phyloP scores from a whole-genome alignment of 1,140 invertebrate species.

The Prorops nasuta region DNA sequence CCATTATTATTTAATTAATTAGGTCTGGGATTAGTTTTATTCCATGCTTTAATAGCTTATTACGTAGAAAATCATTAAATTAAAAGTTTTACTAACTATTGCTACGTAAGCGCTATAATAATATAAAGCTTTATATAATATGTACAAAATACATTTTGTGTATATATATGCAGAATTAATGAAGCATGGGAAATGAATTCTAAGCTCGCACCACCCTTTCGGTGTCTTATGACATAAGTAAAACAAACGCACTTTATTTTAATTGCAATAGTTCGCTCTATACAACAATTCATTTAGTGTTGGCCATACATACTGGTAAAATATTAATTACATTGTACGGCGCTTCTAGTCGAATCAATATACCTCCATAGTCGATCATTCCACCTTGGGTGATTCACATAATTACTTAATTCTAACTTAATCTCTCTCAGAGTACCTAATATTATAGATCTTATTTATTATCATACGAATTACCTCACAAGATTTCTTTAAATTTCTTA shows the following conservation, averaged over 20 bases:
- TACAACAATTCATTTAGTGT: conserved; percentile 12
- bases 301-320: conserved; percentile 29
- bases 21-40: too few relatives aligned
- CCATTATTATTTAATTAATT: too few relatives aligned
- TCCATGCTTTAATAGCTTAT: too few relatives aligned
- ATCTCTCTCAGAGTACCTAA: conserved; percentile 50
- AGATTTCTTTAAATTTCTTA: too few relatives aligned
- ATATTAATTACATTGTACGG: conserved; percentile 46
- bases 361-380: conserved; percentile 40
- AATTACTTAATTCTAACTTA: conserved; percentile 54
- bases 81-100: too few relatives aligned
- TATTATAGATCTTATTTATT: conserved; percentile 45
- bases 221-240: conserved; percentile 1
- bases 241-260: conserved; percentile 9
- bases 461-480: conserved; percentile 41
- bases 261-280: conserved; percentile 8
- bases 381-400: conserved; percentile 18
- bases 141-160: too few relatives aligned
- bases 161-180: too few relatives aligned
- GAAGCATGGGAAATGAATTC: too few relatives aligned
- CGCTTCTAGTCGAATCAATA: conserved; percentile 52
- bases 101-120: too few relatives aligned
- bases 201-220: too few relatives aligned
- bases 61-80: too few relatives aligned
- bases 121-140: too few relatives aligned